Base-by-base conservation (phyloP, 64 coral and sea anemone genomes). In the Platygyra sinensis region DNA sequence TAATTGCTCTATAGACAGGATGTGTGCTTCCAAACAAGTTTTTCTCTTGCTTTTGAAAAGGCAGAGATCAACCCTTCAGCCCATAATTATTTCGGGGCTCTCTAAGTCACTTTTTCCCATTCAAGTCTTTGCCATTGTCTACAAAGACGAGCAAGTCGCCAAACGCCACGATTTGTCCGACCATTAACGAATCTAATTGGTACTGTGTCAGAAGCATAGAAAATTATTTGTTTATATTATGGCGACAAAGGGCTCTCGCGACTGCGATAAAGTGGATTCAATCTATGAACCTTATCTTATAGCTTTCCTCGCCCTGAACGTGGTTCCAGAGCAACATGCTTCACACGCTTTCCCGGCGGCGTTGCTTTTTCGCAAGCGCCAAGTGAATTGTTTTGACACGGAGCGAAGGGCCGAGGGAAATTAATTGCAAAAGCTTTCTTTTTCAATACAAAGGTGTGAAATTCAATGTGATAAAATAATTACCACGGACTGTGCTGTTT, bases 1-100 rank as follows among this genome's bases (percentile, higher is more conserved):
- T 85, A 85, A 85, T 85, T 85, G 81, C 81, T 85, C 81, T 85
- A 85, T 85, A 67, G 81, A 85, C 81, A 85, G 81, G 81, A 85
- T 85, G 81, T 85, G 36, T 65, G 81, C 63, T 85, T 71, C 81
- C 62, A 69, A 50, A 71, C 30, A 69, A 85, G 11, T 72, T 85
- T 71, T 72, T 25, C 20, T 14, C 24, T 17, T 85, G 25, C 13
- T 49, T 72, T 42, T 71, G 36, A 51, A 71, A 67, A 39, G 31
- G 22, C 3, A 12, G n/a, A 72, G 18, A 71, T 29, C 22, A 64
- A 17, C 38, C 9, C 3, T 50, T 29, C 63, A 51, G 15, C 81
- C 24, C 20, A 16, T 30, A 24, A 28, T 51, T 50, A 38, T 25
- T 39, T 12, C 17, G 10, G 19, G 52, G 62, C 27, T 10, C 19